Conservation (phyloP, 1,140 invertebrate genomes). For the Rhopalosiphum maidis region DNA sequence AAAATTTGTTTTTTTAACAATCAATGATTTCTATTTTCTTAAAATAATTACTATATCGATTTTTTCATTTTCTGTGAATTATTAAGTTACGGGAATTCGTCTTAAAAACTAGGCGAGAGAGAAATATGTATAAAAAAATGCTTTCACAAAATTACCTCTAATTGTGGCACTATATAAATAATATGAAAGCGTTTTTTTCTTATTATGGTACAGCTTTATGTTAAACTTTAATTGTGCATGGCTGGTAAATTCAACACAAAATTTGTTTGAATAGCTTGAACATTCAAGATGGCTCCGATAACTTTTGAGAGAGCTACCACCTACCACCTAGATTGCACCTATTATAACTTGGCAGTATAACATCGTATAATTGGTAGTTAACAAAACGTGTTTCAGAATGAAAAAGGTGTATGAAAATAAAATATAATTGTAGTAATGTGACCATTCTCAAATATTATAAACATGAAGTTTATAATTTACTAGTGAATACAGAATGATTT, state of each 20-base stretch:
- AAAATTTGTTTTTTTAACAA: neutral
- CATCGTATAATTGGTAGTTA: neutral
- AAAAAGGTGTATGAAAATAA: neutral
- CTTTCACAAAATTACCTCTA: neutral
- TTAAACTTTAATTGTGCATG: neutral
- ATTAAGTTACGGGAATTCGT: neutral
- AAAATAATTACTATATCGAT: neutral
- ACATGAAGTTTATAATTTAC: neutral
- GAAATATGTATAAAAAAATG: neutral
- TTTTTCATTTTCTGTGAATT: neutral
- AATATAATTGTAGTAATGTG: neutral
- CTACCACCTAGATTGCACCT: neutral
- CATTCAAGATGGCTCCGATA: neutral
- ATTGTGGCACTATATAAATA: neutral
- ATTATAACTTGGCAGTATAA: neutral
- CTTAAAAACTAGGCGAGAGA: neutral
- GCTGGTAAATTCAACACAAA: neutral
- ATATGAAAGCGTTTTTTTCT: neutral
- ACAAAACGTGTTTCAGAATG: neutral
- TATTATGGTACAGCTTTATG: neutral
- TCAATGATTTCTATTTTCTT: neutral
- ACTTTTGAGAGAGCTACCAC: neutral
- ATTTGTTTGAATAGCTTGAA: neutral
- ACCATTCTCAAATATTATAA: neutral
- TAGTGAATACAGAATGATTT: neutral